A percentile compares a stretch with the other conserved stretches of the same genome.
These are phyloP conservation scores for Thymelicus acteon DNA, from an alignment of 2,888 invertebrate species.

Conservation along the genomic window DNA sequence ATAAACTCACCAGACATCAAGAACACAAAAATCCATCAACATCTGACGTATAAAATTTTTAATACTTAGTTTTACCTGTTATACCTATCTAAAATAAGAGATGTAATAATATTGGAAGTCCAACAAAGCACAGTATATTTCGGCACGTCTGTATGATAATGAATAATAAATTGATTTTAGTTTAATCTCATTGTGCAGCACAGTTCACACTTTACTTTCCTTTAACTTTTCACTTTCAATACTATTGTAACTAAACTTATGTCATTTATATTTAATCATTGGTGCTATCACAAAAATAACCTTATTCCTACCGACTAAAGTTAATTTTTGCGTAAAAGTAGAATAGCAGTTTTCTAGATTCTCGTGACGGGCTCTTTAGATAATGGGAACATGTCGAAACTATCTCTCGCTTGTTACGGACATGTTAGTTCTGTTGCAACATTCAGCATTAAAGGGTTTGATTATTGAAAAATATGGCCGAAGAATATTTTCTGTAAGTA, in stretches of 20 bases:
- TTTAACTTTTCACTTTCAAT: background rate
- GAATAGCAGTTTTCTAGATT: background rate
- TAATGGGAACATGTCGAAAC: conserved; percentile 20
- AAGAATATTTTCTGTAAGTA: conserved; percentile 12
- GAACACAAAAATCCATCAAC: no score
- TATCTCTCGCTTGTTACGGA: background rate
- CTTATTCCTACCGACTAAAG: background rate
- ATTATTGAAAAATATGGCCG: background rate
- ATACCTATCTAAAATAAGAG: no score
- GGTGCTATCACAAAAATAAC: background rate
- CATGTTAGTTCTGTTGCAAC: conserved; percentile 12
- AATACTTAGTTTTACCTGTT: no score
- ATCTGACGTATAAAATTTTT: no score
- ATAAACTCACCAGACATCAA: no score
- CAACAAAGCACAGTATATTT: no score
- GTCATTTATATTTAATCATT: background rate
- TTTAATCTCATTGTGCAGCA: no score
- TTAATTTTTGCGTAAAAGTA: background rate
- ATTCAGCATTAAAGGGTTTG: conserved; percentile 1
- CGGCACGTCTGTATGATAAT: no score
- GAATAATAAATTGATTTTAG: no score
- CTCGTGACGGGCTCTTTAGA: conserved; percentile 12
- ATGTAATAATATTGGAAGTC: no score
- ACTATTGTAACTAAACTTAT: background rate
- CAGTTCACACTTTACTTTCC: background rate